Evolutionary conservation across 2,113 vertebrate genomes (phyloP).

Genomic region (Rhipidura dahli): DNA sequence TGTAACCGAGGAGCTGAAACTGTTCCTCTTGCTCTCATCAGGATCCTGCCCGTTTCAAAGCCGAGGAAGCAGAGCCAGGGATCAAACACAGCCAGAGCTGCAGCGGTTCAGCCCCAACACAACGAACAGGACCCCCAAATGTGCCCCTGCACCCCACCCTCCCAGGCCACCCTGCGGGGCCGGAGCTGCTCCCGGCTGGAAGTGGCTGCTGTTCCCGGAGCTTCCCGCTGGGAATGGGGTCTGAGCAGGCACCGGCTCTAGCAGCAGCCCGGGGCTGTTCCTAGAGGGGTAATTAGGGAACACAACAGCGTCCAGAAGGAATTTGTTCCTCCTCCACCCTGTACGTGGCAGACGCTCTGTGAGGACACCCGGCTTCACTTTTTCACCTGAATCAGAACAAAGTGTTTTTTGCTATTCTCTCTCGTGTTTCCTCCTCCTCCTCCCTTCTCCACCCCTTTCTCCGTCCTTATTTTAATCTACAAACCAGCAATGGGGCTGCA

Average conservation of each 20-base stretch:
- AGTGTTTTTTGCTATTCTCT: conserved; percentile 32
- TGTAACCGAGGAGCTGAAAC: neutral
- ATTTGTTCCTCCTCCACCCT: conserved; percentile 24
- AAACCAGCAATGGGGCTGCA: conserved; percentile 20
- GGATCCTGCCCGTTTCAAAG: neutral
- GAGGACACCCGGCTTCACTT: neutral
- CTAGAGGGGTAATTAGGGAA: neutral
- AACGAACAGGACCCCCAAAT: neutral
- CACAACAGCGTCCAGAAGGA: neutral
- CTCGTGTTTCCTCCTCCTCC: neutral
- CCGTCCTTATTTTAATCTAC: conserved; percentile 34
- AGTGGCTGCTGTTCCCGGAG: neutral
- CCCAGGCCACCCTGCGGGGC: neutral
- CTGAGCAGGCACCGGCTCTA: conserved; percentile 1
- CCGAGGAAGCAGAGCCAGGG: neutral
- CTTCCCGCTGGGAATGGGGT: neutral
- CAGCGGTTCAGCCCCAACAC: neutral
- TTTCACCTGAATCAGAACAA: conserved; percentile 26
- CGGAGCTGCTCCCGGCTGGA: neutral
- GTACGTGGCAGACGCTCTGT: conserved; percentile 9
- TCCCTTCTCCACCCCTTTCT: neutral
- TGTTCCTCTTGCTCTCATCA: neutral
- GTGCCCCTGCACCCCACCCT: neutral
- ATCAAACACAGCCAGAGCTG: neutral
- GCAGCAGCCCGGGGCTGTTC: neutral